Conservation (phyloP, 2,888 invertebrate genomes). For the Thelaira solivaga region DNA sequence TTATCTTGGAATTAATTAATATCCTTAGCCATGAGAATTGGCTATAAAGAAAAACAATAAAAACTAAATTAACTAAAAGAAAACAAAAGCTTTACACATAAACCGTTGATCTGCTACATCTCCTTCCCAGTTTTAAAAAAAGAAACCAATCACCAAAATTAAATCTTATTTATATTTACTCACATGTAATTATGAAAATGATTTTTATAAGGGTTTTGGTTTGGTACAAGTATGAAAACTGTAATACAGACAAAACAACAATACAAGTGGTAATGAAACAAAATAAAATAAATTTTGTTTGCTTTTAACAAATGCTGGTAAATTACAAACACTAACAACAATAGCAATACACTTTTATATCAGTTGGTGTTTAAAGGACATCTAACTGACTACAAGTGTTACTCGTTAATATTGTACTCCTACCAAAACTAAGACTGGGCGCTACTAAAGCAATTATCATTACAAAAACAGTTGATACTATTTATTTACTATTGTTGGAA, state of each 20-base stretch:
- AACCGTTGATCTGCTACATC: no score
- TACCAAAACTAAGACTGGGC: conserved; percentile 38
- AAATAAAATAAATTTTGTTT: conserved; percentile 34
- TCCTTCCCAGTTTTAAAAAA: no score
- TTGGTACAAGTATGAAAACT: not conserved
- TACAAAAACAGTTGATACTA: conserved; percentile 64
- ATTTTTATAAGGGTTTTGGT: not conserved
- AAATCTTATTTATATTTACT: conserved; percentile 40
- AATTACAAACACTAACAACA: conserved; percentile 27
- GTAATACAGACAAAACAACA: no score
- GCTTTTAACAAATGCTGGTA: conserved; percentile 37
- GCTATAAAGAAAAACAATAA: conserved; percentile 25
- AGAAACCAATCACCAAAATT: conserved; percentile 37
- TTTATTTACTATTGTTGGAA: conserved; percentile 16
- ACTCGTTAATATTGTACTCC: conserved; percentile 34
- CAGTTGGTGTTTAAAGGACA: conserved; percentile 14
- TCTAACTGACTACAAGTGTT: conserved; percentile 9
- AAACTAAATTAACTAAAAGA: conserved; percentile 37
- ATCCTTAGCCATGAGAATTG: conserved; percentile 9
- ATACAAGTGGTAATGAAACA: conserved; percentile 39
- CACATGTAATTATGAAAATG: conserved; percentile 15
- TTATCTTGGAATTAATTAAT: conserved; percentile 35
- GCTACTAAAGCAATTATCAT: conserved; percentile 67
- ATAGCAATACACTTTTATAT: conserved; percentile 5
- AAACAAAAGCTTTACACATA: not conserved